phyloP scores from a whole-genome alignment of 2,113 vertebrate genomes.

The Toxotes chatareus region DNA sequence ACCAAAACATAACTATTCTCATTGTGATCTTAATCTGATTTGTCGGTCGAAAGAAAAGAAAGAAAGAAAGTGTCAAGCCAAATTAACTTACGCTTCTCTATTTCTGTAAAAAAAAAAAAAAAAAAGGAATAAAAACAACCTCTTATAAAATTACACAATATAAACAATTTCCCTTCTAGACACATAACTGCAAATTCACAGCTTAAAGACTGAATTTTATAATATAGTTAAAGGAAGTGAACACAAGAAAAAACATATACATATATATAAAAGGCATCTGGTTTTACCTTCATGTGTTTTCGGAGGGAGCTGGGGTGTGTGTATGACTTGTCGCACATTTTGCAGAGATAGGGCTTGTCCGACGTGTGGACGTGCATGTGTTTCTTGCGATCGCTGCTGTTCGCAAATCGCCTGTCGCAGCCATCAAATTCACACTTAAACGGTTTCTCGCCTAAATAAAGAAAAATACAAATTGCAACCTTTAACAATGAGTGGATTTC shows the following conservation, averaged over 20 bases:
- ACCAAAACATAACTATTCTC: conserved; percentile 47
- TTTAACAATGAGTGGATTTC: neutral
- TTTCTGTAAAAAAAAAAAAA: neutral
- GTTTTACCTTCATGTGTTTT: conserved; percentile 98
- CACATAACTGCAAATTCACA: neutral
- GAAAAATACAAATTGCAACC: neutral
- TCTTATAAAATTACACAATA: neutral
- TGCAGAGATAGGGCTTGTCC: conserved; percentile 99
- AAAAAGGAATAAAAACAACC: neutral
- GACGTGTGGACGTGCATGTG: conserved; percentile 99
- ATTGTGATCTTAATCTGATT: conserved; percentile 68
- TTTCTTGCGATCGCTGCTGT: conserved; percentile 99
- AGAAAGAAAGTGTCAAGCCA: conserved; percentile 57
- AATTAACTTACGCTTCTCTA: conserved; percentile 55
- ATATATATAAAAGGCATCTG: neutral
- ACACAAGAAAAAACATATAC: neutral
- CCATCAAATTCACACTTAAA: conserved; percentile 99
- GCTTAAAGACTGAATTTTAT: neutral
- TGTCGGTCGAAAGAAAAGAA: conserved; percentile 59
- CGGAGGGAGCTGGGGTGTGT: conserved; percentile 98
- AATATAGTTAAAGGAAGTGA: neutral
- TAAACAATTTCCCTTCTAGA: neutral
- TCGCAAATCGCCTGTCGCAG: conserved; percentile 98
- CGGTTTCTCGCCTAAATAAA: conserved; percentile 94
- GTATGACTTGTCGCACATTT: conserved; percentile 99